phyloP scores from a whole-genome alignment of 2,113 vertebrate genomes.

The Eira barbara region DNA sequence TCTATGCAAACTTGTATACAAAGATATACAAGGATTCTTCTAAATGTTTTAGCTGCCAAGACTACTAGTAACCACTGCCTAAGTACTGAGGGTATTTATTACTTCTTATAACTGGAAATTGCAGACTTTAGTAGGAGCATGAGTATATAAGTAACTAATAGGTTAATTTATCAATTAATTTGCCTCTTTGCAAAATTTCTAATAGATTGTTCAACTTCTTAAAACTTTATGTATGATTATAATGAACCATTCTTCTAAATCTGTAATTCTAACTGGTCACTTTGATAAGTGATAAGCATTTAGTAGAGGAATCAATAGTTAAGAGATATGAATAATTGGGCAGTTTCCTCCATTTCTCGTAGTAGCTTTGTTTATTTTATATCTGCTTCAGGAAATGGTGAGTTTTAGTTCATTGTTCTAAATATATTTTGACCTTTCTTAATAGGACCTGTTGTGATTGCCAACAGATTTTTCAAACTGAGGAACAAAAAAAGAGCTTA shows the following conservation, averaged over 20 bases:
- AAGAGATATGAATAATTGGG: background rate
- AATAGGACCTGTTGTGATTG: conserved; percentile 51
- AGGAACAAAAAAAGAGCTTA: conserved; percentile 11
- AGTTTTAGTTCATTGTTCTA: conserved; percentile 61
- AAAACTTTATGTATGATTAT: background rate
- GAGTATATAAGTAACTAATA: background rate
- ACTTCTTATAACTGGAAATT: background rate
- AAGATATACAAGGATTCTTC: background rate
- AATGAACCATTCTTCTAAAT: background rate
- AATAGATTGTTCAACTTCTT: background rate
- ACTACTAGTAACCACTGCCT: background rate
- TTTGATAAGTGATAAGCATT: background rate
- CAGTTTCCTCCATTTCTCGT: conserved; percentile 32
- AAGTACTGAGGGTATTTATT: background rate
- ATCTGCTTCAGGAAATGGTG: conserved; percentile 57
- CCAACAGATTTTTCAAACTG: conserved; percentile 47
- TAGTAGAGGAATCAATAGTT: conserved; percentile 13
- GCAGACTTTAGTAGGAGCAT: background rate
- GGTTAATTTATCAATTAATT: background rate
- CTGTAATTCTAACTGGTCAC: background rate
- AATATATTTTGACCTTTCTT: conserved; percentile 67
- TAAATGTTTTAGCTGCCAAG: background rate
- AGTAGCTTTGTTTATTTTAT: conserved; percentile 50
- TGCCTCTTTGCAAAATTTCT: background rate
- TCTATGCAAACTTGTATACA: background rate